Evolutionary conservation across 2,797 vertebrate species (phyloP).

Genomic region (Oreortyx pictus): DNA sequence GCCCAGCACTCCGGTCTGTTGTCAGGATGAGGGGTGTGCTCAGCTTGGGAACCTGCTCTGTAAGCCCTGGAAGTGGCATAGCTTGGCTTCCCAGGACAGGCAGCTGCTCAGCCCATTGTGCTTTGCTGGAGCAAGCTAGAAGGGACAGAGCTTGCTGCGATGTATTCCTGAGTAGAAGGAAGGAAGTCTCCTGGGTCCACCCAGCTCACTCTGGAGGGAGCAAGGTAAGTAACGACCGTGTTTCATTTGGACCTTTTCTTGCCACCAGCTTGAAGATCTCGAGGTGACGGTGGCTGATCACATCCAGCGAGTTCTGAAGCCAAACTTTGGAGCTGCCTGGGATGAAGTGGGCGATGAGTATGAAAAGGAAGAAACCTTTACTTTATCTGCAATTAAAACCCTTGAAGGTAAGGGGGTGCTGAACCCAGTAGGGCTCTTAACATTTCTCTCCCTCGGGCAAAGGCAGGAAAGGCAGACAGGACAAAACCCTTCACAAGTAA

Average conservation of each 20-base stretch:
- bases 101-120: neutral
- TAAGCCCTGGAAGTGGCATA: neutral
- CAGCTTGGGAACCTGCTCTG: neutral
- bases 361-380: slow-evolving; percentile 86
- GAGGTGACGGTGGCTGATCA: slow-evolving; percentile 84
- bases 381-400: slow-evolving; percentile 83
- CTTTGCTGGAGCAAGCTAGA: neutral
- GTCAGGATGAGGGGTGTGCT: neutral
- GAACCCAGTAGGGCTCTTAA: neutral
- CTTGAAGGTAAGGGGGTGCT: slow-evolving; percentile 78
- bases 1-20: neutral
- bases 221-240: neutral
- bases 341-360: slow-evolving; percentile 85
- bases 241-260: neutral
- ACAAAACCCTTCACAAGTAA: neutral
- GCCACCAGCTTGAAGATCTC: slow-evolving; percentile 82
- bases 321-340: slow-evolving; percentile 85
- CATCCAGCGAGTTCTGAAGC: slow-evolving; percentile 84
- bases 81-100: neutral
- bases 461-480: neutral
- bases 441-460: neutral
- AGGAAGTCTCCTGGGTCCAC: neutral
- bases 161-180: neutral
- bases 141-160: neutral
- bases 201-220: neutral